Percentiles rank a stretch among this genome's conserved stretches.
Evolutionary conservation across 2,113 vertebrate genomes (phyloP).

Genomic region (Pterocles orientalis): DNA sequence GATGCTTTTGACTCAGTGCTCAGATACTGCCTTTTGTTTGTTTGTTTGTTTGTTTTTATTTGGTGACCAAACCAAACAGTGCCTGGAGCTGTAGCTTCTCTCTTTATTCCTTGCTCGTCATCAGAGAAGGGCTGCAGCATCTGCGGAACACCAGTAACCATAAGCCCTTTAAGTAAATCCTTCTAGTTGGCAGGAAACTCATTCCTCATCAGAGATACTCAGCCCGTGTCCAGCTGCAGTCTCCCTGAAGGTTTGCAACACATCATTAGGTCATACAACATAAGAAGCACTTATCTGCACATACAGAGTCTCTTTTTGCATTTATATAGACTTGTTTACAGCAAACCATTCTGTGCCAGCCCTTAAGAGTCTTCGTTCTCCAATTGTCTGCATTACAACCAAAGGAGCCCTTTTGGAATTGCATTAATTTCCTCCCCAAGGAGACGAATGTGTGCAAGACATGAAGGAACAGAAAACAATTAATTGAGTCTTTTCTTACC

Average conservation of each 20-base stretch:
- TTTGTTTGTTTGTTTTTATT: no score
- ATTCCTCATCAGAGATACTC: not conserved
- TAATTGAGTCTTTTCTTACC: not conserved
- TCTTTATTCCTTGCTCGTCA: not conserved
- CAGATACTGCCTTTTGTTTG: no score
- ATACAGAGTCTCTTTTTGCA: not conserved
- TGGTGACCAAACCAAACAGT: not conserved
- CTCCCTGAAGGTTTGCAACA: not conserved
- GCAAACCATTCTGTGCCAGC: not conserved
- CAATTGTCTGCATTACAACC: not conserved
- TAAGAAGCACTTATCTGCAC: not conserved
- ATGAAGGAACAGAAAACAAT: not conserved
- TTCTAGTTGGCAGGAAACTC: not conserved
- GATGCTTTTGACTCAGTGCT: not conserved
- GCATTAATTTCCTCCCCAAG: not conserved
- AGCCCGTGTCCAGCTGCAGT: not conserved
- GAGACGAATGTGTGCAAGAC: not conserved
- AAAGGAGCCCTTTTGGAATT: not conserved
- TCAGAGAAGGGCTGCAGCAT: not conserved
- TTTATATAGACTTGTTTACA: not conserved
- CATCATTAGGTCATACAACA: not conserved
- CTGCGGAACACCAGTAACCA: not conserved
- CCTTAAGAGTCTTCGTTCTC: not conserved
- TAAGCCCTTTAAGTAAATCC: not conserved
- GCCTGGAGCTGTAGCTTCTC: not conserved